These are phyloP conservation scores for Ophion slaviceki DNA, from an alignment of 2,888 invertebrate species.

Conservation along the genomic window DNA sequence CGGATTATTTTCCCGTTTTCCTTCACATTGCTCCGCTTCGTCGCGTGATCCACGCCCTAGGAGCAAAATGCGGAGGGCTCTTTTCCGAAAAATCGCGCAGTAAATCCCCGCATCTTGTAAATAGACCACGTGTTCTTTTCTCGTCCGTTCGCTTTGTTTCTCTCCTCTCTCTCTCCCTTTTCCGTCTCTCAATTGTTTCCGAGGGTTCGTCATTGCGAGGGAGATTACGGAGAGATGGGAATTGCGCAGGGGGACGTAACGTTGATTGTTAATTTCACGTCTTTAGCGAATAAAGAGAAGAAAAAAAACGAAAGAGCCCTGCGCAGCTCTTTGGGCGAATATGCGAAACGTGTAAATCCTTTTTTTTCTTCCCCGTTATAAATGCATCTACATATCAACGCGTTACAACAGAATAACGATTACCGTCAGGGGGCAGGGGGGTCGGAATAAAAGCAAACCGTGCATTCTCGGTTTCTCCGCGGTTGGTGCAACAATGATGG, in stretches of 20 bases:
- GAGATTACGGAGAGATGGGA: constrained; percentile 1
- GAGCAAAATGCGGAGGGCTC: constrained; percentile 56
- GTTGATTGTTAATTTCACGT: neutral
- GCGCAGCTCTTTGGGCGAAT: constrained; percentile 40
- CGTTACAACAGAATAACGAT: constrained; percentile 65
- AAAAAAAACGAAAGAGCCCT: constrained; percentile 16
- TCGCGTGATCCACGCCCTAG: constrained; percentile 33
- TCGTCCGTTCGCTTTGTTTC: constrained; percentile 21
- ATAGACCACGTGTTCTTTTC: constrained; percentile 66
- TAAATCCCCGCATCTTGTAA: constrained; percentile 69
- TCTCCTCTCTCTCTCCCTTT: constrained; percentile 5
- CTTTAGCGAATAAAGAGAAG: constrained; percentile 1
- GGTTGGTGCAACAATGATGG: constrained; percentile 8
- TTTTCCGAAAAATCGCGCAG: constrained; percentile 59
- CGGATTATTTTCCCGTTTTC: neutral
- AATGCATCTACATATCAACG: constrained; percentile 75
- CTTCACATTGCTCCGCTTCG: no score
- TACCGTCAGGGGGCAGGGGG: constrained; percentile 48
- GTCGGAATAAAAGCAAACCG: neutral
- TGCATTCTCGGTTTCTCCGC: constrained; percentile 13
- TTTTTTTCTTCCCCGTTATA: constrained; percentile 21
- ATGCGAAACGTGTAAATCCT: constrained; percentile 46
- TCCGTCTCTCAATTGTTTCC: constrained; percentile 8
- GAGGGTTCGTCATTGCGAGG: neutral
- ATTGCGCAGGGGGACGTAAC: neutral